Percentiles rank a stretch among this genome's conserved stretches.
phyloP scores from a whole-genome alignment of 2,797 vertebrate genomes.

The Bradypodion pumilum region DNA sequence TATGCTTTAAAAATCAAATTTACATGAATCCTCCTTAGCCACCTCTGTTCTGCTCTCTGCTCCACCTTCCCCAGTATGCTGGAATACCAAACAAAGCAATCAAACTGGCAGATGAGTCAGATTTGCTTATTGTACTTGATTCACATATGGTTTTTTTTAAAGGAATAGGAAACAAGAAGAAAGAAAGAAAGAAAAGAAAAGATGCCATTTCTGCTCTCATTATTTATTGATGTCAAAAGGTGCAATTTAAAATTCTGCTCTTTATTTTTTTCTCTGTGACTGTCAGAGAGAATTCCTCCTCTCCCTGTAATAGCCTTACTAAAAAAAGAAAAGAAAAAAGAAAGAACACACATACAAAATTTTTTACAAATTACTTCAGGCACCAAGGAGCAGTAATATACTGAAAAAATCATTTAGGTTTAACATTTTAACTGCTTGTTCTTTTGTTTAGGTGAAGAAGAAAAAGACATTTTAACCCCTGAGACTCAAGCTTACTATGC shows the following conservation, averaged over 20 bases:
- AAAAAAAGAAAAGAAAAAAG: neutral
- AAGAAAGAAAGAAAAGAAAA: slow-evolving; percentile 18
- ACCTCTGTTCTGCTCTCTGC: slow-evolving; percentile 3
- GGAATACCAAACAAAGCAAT: slow-evolving; percentile 65
- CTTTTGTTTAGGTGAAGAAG: slow-evolving; percentile 20
- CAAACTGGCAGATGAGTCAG: slow-evolving; percentile 59
- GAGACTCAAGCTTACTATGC: slow-evolving; percentile 16
- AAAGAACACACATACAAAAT: too few species aligned
- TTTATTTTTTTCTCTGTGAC: slow-evolving; percentile 44
- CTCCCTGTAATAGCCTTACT: slow-evolving; percentile 1
- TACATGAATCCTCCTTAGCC: slow-evolving; percentile 37
- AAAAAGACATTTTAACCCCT: slow-evolving; percentile 24
- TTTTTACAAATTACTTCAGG: slow-evolving; percentile 62
- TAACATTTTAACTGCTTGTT: slow-evolving; percentile 44
- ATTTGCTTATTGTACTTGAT: slow-evolving; percentile 55
- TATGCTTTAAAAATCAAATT: slow-evolving; percentile 41
- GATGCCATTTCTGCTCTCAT: slow-evolving; percentile 46
- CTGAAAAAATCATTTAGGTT: slow-evolving; percentile 54
- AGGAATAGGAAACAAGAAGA: neutral
- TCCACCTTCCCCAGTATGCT: slow-evolving; percentile 43
- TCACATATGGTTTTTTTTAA: slow-evolving; percentile 45
- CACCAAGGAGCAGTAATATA: slow-evolving; percentile 47
- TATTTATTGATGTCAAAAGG: slow-evolving; percentile 62
- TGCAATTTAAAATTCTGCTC: slow-evolving; percentile 58
- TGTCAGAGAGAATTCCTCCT: slow-evolving; percentile 39